Percentiles rank a stretch among this genome's conserved stretches.
Conservation (phyloP, 1,140 invertebrate genomes). For the Aleiodes sp. region DNA sequence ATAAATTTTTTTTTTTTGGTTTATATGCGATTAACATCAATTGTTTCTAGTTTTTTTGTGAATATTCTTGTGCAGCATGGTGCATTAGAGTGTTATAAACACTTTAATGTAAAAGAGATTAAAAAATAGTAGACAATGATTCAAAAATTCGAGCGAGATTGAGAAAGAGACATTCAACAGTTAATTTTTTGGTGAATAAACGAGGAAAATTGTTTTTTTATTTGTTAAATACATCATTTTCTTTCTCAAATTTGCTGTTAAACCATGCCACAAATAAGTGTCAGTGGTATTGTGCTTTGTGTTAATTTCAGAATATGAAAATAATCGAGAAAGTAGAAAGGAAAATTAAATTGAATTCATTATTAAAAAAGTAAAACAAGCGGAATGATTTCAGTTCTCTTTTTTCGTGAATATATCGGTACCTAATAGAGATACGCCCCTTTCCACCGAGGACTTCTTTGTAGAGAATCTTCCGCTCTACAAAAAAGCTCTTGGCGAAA, state of each 20-base stretch:
- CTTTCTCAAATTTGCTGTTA: slow-evolving; percentile 30
- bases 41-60: background rate
- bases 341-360: too few species aligned
- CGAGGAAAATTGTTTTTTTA: background rate
- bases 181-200: background rate
- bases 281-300: slow-evolving; percentile 51
- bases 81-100: background rate
- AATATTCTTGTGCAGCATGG: background rate
- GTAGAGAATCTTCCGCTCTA: too few species aligned
- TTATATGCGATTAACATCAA: background rate
- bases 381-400: too few species aligned
- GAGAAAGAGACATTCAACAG: slow-evolving; percentile 27
- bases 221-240: background rate
- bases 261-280: slow-evolving; percentile 56
- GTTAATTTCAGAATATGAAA: slow-evolving; percentile 39
- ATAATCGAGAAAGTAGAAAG: slow-evolving; percentile 43
- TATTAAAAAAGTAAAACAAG: too few species aligned
- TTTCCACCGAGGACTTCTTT: too few species aligned
- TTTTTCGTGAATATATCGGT: background rate
- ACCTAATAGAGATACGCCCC: too few species aligned
- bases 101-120: too few species aligned
- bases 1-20: slow-evolving; percentile 5
- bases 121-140: slow-evolving; percentile 24
- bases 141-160: slow-evolving; percentile 19
- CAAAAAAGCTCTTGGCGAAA: too few species aligned